Conservation (phyloP, 35 echinoderm and acorn worm species). For the Patiria miniata region DNA sequence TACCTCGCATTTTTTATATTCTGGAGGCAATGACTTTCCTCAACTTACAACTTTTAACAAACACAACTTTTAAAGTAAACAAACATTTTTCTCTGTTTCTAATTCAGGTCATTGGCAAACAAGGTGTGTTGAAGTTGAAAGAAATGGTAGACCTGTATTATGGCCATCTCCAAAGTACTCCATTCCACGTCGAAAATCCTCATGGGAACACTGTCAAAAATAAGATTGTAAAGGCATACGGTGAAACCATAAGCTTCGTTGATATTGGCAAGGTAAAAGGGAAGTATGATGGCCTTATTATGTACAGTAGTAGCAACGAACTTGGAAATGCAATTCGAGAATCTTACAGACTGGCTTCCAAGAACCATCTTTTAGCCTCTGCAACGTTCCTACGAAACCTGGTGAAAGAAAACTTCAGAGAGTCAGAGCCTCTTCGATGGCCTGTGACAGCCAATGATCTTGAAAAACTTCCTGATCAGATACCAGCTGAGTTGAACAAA, state of each 20-base stretch:
- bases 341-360: slow-evolving; percentile 8
- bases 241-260: slow-evolving; percentile 4
- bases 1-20: not conserved
- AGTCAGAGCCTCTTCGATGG: not conserved
- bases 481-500: not conserved
- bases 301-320: not conserved
- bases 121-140: slow-evolving; percentile 1
- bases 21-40: not conserved
- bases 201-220: slow-evolving; percentile 4
- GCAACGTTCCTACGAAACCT: slow-evolving; percentile 9
- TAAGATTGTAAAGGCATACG: not conserved
- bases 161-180: not conserved
- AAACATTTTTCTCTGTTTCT: not conserved
- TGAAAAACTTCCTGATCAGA: not conserved
- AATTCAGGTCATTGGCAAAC: not conserved
- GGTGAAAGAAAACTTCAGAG: not conserved
- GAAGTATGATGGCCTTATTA: not conserved
- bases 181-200: slow-evolving; percentile 9
- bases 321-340: slow-evolving; percentile 9
- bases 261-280: not conserved
- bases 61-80: not conserved
- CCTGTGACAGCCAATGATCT: slow-evolving; percentile 1
- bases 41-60: not conserved
- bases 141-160: not conserved
- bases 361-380: not conserved